Evolutionary conservation across 2,888 invertebrate genomes (phyloP), one percentile per base, ranked within the genome.

Genomic region (Netelia inedita): DNA sequence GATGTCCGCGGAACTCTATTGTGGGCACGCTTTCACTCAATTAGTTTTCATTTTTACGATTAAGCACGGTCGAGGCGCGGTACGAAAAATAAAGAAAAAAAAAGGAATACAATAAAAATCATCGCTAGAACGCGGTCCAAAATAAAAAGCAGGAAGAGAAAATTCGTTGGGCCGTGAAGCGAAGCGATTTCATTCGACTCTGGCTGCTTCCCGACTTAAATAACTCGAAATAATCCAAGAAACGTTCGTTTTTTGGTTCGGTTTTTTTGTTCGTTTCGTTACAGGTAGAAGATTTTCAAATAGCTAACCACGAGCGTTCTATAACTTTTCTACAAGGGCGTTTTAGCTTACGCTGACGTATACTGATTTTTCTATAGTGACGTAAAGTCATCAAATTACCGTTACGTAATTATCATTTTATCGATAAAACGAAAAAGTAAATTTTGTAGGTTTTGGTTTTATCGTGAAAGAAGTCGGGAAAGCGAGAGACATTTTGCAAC

Each of bases 161-260:
- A 10, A 61, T 43, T 61, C 78, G 50, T 61, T 46, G 78, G 35
- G 69, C 78, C 78, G 78, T 78, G 78, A 78, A 78, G 69, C 69
- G 59, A 11, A 63, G 57, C 19, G 21, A 9, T n/a, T 16, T 11
- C 57, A 19, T 57, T 57, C 16, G 8, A 19, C 57, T 57, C 16
- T n/a, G 8, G 57, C 19, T 19, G 57, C 57, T 57, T 57, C 2
- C 21, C 57, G 19, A 16, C 57, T 57, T 6, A 19, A 57, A 57
- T 57, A 57, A 57, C 57, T 16, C 16, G 57, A 57, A 19, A 16
- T 14, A 14, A 46, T 2, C 14, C 46, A 57, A 57, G 16, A 57
- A 57, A 19, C 57, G 2, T 57, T 16, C 5, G 3, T 28, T 28
- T 28, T 2, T 28, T 28, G 28, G 28, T 28, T 28, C 28, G 28